Conservation (phyloP, 2,113 vertebrate species). For the Actinemys pallida region DNA sequence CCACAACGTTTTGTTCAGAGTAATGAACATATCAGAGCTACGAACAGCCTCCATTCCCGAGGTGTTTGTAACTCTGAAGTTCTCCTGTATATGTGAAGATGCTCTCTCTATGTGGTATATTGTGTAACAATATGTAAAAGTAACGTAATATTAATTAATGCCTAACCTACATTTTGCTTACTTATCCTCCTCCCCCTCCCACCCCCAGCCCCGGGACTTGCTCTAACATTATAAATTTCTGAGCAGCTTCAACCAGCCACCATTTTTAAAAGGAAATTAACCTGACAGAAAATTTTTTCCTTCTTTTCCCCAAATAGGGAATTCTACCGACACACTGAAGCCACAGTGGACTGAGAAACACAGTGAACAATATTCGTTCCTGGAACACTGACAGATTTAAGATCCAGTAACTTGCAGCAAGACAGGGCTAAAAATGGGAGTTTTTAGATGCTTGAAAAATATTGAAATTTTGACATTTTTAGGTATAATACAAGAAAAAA, state of each 20-base stretch:
- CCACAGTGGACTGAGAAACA: not conserved
- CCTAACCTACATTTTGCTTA: accelerated
- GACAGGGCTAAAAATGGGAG: not conserved
- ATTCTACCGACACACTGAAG: not conserved
- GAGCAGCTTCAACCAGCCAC: accelerated
- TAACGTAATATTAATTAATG: not conserved
- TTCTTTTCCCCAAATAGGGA: not conserved
- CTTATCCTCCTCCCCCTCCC: not conserved
- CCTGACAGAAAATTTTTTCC: not conserved
- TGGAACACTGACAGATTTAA: not conserved
- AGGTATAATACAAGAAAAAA: not conserved
- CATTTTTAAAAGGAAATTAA: not conserved
- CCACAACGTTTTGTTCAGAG: too few relatives aligned
- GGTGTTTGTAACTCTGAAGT: not conserved
- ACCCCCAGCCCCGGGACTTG: not conserved
- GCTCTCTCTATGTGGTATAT: not conserved
- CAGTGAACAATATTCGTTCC: not conserved
- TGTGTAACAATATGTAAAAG: not conserved
- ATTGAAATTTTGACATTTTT: not conserved
- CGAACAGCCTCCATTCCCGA: too few relatives aligned
- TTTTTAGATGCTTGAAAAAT: not conserved
- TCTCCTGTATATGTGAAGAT: not conserved
- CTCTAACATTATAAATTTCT: not conserved
- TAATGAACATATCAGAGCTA: too few relatives aligned
- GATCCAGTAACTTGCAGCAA: not conserved